Base-by-base conservation (phyloP, 2,888 invertebrate species). In the Drepana falcataria region DNA sequence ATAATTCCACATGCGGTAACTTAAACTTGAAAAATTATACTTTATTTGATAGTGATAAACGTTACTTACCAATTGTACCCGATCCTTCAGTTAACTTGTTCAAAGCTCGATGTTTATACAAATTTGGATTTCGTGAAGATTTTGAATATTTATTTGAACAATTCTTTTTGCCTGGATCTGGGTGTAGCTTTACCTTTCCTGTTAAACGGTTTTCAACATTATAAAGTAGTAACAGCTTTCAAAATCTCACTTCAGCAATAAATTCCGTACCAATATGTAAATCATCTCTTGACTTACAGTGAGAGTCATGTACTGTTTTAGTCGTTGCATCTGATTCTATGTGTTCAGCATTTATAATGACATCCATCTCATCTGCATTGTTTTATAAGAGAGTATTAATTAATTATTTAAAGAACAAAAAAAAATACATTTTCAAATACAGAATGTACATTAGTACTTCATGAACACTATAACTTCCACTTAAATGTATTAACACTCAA, bases 131-230 rank as follows among this genome's bases (percentile, higher is more conserved):
- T 51, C 58, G 1, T 9, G 6, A 9, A 53, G 69, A 52, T 59
- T 60, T 70, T 2, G 75, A 69, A 6, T 72, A 54, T 56, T 66
- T 70, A 48, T 69, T 71, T 2, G 48, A 48, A 40, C 41, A 49
- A 35, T 59, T 64, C 51, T 41, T 52, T 58, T 56, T 66, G 52
- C 61, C 59, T 60, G 60, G 55, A n/a, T 64, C 63, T 59, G 53
- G 54, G 34, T 49, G 5, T 5, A 48, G 4, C n/a, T 9, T 48
- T 35, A 49, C 33, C 33, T 33, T 37, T 40, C 40, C 51, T 51
- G 51, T 9, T 33, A 37, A 40, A 34, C 6, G 37, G 6, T 33
- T 7, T 21, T 21, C 0, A 3, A 9, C 2, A 0, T 9, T 44
- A 9, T 44, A 44, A 9, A 9, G 44, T 9, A 44, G 9, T 44